Conservation (phyloP, 1,140 invertebrate species). For the Zaprionus africanus region DNA sequence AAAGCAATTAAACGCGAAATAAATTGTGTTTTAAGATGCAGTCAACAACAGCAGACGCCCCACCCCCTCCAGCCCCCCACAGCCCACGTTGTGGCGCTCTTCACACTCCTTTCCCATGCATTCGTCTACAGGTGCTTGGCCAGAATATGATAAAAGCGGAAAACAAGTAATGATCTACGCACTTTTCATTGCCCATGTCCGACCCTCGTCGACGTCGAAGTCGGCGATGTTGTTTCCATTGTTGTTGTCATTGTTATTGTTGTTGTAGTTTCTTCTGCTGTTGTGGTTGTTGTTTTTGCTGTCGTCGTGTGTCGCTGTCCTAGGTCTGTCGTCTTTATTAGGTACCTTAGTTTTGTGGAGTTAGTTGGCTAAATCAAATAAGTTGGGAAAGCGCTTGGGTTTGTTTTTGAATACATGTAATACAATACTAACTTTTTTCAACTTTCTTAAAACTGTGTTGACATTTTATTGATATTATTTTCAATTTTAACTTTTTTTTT, state of each 20-base stretch:
- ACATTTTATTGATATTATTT: too few species aligned
- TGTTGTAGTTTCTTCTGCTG: neutral
- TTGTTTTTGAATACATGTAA: neutral
- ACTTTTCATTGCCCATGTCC: slow-evolving; percentile 64
- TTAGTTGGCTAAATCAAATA: neutral
- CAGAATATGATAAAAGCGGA: slow-evolving; percentile 51
- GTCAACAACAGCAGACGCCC: slow-evolving; percentile 41
- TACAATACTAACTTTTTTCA: too few species aligned
- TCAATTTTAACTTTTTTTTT: too few species aligned
- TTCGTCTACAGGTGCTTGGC: slow-evolving; percentile 24
- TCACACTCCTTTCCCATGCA: neutral
- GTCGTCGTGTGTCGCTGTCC: slow-evolving; percentile 40
- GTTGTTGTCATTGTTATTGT: slow-evolving; percentile 11
- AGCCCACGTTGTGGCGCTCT: neutral
- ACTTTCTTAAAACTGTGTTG: too few species aligned
- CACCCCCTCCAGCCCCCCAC: neutral
- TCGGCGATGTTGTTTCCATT: neutral
- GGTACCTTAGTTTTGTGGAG: slow-evolving; percentile 18
- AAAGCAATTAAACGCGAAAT: slow-evolving; percentile 78
- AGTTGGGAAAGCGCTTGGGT: neutral
- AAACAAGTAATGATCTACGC: slow-evolving; percentile 73
- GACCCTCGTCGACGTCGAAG: slow-evolving; percentile 23
- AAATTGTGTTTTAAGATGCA: slow-evolving; percentile 70
- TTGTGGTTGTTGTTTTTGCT: slow-evolving; percentile 21
- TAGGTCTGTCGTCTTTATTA: slow-evolving; percentile 38